Conservation (phyloP, 2,888 invertebrate species). For the Clitarchus hookeri region DNA sequence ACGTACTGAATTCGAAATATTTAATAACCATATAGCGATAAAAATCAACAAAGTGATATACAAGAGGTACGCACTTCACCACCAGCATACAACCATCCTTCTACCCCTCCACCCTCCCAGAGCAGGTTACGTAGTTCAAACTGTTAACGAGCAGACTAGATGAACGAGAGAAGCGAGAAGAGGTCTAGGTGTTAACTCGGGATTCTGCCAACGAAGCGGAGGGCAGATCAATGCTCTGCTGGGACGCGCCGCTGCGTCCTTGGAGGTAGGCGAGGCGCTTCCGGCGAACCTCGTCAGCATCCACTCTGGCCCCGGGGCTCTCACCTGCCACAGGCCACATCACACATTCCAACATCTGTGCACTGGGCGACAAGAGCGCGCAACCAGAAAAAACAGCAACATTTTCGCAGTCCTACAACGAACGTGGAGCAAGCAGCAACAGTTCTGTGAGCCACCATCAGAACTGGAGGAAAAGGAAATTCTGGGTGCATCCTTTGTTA, state of each 20-base stretch:
- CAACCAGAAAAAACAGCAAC: too few relatives aligned
- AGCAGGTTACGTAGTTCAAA: not conserved
- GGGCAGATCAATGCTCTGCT: not conserved
- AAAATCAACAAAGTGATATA: too few relatives aligned
- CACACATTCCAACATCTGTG: not conserved
- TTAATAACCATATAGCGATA: too few relatives aligned
- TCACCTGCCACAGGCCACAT: not conserved
- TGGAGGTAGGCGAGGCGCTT: slow-evolving; percentile 47
- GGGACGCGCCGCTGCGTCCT: slow-evolving; percentile 18
- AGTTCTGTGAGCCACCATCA: too few relatives aligned
- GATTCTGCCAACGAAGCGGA: not conserved
- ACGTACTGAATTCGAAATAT: too few relatives aligned
- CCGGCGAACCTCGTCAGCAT: slow-evolving; percentile 46
- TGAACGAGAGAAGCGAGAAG: not conserved
- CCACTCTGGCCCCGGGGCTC: slow-evolving; percentile 26
- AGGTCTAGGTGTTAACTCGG: slow-evolving; percentile 7
- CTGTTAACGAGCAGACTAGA: not conserved
- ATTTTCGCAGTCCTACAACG: too few relatives aligned
- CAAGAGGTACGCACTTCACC: not conserved
- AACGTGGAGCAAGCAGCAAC: too few relatives aligned
- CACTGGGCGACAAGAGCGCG: too few relatives aligned
- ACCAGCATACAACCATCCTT: too few relatives aligned
- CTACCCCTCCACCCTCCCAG: not conserved
- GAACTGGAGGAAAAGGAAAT: too few relatives aligned
- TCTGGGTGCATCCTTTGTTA: too few relatives aligned